Conservation (phyloP, 1,140 invertebrate species). For the Euborellia annulipes region DNA sequence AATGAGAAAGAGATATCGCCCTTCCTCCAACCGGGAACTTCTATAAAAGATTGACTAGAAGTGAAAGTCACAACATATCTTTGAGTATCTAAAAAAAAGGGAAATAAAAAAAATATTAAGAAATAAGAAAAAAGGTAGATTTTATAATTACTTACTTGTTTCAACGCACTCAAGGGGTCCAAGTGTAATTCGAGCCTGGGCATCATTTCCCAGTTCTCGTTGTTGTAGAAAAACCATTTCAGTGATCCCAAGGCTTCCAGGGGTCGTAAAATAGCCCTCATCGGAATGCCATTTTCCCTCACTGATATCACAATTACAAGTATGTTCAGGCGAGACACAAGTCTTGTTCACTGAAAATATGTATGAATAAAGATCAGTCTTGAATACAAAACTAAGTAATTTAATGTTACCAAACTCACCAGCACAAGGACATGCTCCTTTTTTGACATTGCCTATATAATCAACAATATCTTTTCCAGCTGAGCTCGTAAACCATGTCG, state of each 20-base stretch:
- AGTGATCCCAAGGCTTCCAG: constrained; percentile 69
- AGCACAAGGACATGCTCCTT: constrained; percentile 42
- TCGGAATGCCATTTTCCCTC: constrained; percentile 76
- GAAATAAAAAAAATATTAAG: too few species aligned
- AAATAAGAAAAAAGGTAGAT: too few species aligned
- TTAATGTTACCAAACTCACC: constrained; percentile 33
- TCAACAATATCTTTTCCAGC: constrained; percentile 58
- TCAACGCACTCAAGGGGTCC: constrained; percentile 86
- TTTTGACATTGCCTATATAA: constrained; percentile 66
- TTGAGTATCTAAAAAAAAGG: constrained; percentile 58
- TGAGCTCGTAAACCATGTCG: constrained; percentile 79
- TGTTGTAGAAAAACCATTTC: constrained; percentile 82
- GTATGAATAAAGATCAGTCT: neutral
- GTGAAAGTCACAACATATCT: constrained; percentile 87
- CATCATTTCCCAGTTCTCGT: constrained; percentile 59
- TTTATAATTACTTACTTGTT: constrained; percentile 58
- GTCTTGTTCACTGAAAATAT: constrained; percentile 41
- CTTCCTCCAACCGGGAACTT: constrained; percentile 79
- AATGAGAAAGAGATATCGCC: constrained; percentile 87
- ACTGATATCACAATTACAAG: constrained; percentile 73
- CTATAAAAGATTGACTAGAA: constrained; percentile 77
- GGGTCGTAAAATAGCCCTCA: constrained; percentile 64
- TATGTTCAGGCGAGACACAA: constrained; percentile 59
- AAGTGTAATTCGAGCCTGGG: constrained; percentile 69
- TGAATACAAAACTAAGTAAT: constrained; percentile 6